Conservation (phyloP, 64 coral and sea anemone species). For the Catalaphyllia jardinei region DNA sequence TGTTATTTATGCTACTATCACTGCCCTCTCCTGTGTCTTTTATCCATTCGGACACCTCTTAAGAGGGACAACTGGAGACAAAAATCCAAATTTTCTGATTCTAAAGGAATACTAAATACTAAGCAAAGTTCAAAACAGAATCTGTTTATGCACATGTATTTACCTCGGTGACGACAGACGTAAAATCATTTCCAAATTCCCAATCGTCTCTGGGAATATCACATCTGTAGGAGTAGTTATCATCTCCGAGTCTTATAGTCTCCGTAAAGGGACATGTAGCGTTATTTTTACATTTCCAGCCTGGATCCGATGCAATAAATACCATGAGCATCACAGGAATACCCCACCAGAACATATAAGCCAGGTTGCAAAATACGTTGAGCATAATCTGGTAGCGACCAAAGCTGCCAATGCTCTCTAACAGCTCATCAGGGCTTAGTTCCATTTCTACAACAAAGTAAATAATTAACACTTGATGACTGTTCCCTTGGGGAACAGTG, state of each 20-base stretch:
- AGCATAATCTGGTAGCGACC: background rate
- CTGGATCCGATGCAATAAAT: constrained; percentile 10
- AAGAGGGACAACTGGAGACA: too few relatives aligned
- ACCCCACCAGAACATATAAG: background rate
- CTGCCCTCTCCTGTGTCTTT: too few relatives aligned
- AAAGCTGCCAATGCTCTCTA: constrained; percentile 63
- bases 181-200: constrained; percentile 43
- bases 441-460: constrained; percentile 7
- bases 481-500: too few relatives aligned
- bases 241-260: background rate
- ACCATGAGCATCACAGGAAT: constrained; percentile 7
- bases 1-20: too few relatives aligned
- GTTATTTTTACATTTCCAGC: constrained; percentile 30
- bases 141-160: too few relatives aligned
- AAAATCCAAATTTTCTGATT: too few relatives aligned
- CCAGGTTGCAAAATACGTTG: background rate
- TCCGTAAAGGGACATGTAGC: constrained; percentile 29
- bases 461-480: too few relatives aligned
- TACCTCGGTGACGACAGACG: constrained; percentile 20
- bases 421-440: constrained; percentile 28
- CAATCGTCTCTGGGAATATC: constrained; percentile 48
- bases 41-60: too few relatives aligned
- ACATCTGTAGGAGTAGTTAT: constrained; percentile 48
- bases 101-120: too few relatives aligned
- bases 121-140: too few relatives aligned